Evolutionary conservation across 2,113 vertebrate genomes (phyloP), one percentile per base, ranked within the genome.

Genomic region (Probosciger aterrimus): DNA sequence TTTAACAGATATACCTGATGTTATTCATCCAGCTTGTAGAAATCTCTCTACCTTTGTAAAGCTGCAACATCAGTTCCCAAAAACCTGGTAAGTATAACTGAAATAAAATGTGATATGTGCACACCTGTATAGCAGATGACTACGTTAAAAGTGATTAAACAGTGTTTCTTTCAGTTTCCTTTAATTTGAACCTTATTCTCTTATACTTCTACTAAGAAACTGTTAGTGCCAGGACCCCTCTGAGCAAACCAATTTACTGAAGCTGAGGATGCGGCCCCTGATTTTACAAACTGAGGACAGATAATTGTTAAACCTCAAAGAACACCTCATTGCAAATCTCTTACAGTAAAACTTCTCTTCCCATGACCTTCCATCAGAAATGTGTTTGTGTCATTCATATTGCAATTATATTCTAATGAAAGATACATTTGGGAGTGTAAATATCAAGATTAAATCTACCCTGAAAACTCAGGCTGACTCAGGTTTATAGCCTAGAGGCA

Each of bases 111-210:
- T 91, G 92, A 96, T 96, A 91, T 63, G 88, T 59, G 86, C 97
- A 97, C 97, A 98, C 98, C 98, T 98, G 98, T 97, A 97, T 57
- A 97, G 97, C 97, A 98, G 97, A 98, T 98, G 98, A 98, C 97
- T 79, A 82, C 19, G 28, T 94, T 97, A 95, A 86, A 97, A 92
- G 95, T 65, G 88, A 95, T 97, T 96, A 95, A 95, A 83, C 88
- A 96, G 87, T 52, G 63, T 81, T 96, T 92, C 79, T 95, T 67
- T 84, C 14, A 37, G 92, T 94, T 97, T 96, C 82, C 88, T 97
- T 97, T 97, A 93, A 96, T 95, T 97, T 94, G 86, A 68, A 60
- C 88, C 95, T 83, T 82, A 92, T 50, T 92, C 80, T 62, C 67
- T 97, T 91, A 94, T 84, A 94, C 77, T 88, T 92, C 85, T 63